Evolutionary conservation across 2,113 vertebrate genomes (phyloP).

Genomic region (Passer domesticus): DNA sequence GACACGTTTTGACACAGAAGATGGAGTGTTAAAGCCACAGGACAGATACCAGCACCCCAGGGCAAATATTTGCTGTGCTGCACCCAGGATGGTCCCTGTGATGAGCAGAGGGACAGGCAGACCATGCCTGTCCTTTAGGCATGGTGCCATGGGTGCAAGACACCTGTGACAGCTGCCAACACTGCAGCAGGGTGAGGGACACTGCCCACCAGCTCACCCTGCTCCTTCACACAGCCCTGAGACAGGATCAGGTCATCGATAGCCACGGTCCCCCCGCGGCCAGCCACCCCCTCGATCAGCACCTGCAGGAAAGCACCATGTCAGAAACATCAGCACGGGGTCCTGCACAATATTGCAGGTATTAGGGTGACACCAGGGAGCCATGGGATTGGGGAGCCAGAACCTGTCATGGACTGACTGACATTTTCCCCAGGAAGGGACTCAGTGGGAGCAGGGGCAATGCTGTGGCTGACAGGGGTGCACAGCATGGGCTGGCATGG

Average conservation of each 20-base stretch:
- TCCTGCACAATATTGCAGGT: accelerated
- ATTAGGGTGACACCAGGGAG: background rate
- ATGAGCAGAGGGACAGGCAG: background rate
- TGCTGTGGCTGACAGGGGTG: background rate
- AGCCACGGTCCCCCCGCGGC: constrained; percentile 73
- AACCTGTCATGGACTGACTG: background rate
- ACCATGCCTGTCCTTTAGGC: background rate
- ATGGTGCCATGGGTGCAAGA: background rate
- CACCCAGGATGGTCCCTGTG: background rate
- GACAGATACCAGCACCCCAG: background rate
- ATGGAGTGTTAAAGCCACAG: background rate
- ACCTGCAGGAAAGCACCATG: constrained; percentile 66
- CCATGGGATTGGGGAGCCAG: accelerated
- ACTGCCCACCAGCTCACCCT: constrained; percentile 59
- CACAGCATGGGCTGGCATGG: background rate
- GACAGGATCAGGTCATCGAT: constrained; percentile 88
- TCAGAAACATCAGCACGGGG: accelerated
- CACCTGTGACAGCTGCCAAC: background rate
- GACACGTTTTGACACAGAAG: background rate
- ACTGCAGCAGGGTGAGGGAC: background rate
- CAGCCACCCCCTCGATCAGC: constrained; percentile 77
- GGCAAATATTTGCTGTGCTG: background rate
- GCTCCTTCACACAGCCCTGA: constrained; percentile 54
- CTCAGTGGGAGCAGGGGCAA: accelerated
- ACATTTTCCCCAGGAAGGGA: background rate